Evolutionary conservation across 2,113 vertebrate species (phyloP).

Genomic region (Percina caprodes): DNA sequence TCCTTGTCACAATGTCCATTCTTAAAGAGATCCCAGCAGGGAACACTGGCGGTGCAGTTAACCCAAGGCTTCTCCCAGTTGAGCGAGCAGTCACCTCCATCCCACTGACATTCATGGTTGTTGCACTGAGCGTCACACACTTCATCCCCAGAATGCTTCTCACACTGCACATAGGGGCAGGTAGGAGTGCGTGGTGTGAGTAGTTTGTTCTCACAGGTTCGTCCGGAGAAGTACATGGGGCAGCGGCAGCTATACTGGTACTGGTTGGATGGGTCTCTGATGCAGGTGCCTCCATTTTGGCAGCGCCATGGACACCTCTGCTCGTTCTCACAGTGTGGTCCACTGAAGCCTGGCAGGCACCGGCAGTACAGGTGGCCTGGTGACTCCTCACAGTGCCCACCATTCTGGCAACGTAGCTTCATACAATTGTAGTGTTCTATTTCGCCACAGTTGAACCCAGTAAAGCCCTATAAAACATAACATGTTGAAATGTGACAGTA

Average conservation of each 20-base stretch:
- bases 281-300: slow-evolving; percentile 89
- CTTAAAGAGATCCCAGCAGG: slow-evolving; percentile 90
- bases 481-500: slow-evolving; percentile 1
- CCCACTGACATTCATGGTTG: slow-evolving; percentile 92
- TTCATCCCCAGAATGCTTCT: slow-evolving; percentile 79
- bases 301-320: slow-evolving; percentile 83
- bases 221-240: slow-evolving; percentile 79
- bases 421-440: slow-evolving; percentile 84
- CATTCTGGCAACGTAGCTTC: slow-evolving; percentile 87
- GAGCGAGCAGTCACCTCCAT: slow-evolving; percentile 93
- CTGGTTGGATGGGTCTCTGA: slow-evolving; percentile 79
- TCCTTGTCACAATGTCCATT: slow-evolving; percentile 89
- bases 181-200: fast-evolving
- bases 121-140: slow-evolving; percentile 91
- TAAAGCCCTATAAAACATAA: slow-evolving; percentile 85
- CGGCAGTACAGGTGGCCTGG: slow-evolving; percentile 84
- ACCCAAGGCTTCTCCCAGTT: slow-evolving; percentile 88
- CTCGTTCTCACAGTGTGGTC: slow-evolving; percentile 83
- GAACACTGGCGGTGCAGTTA: slow-evolving; percentile 85
- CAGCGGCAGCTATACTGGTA: slow-evolving; percentile 87
- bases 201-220: slow-evolving; percentile 78
- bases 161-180: slow-evolving; percentile 86
- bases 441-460: slow-evolving; percentile 88
- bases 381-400: slow-evolving; percentile 85
- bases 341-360: slow-evolving; percentile 85